phyloP scores from a whole-genome alignment of 2,797 vertebrate species.

The Petrocephalus schoutedeni region DNA sequence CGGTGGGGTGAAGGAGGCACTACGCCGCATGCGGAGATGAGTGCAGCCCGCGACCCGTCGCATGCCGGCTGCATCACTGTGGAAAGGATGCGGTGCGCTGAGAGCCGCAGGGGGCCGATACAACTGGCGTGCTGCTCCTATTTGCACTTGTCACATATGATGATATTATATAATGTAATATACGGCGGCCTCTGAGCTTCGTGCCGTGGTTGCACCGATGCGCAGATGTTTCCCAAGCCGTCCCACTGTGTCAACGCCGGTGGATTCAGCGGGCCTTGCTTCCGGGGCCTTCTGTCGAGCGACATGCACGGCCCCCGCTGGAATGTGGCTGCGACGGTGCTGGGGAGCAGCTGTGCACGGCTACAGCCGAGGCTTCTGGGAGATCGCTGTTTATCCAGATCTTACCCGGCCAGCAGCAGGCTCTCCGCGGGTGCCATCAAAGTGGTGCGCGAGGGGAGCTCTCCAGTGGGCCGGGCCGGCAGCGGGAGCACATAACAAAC shows the following conservation, averaged over 20 bases:
- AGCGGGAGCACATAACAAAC: constrained; percentile 20
- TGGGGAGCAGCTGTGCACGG: constrained; percentile 47
- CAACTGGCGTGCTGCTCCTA: neutral
- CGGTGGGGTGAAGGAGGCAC: neutral
- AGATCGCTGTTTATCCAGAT: neutral
- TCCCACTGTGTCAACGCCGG: neutral
- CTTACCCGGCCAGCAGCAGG: neutral
- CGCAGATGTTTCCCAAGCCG: neutral
- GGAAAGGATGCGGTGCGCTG: neutral
- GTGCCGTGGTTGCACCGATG: neutral
- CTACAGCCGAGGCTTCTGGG: constrained; percentile 36
- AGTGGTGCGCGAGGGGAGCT: constrained; percentile 13
- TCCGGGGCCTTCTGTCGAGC: neutral
- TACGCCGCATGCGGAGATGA: neutral
- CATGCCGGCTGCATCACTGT: neutral
- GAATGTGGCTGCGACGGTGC: neutral
- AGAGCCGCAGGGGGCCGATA: neutral
- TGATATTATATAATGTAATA: neutral
- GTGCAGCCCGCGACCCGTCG: neutral
- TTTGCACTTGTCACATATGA: neutral
- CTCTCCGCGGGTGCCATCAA: constrained; percentile 14
- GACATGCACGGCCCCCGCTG: neutral
- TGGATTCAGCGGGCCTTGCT: neutral
- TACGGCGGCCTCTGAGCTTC: neutral
- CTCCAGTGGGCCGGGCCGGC: constrained; percentile 30